Evolutionary conservation across 2,113 vertebrate genomes (phyloP).

Genomic region (Sinocyclocheilus anophthalmus): DNA sequence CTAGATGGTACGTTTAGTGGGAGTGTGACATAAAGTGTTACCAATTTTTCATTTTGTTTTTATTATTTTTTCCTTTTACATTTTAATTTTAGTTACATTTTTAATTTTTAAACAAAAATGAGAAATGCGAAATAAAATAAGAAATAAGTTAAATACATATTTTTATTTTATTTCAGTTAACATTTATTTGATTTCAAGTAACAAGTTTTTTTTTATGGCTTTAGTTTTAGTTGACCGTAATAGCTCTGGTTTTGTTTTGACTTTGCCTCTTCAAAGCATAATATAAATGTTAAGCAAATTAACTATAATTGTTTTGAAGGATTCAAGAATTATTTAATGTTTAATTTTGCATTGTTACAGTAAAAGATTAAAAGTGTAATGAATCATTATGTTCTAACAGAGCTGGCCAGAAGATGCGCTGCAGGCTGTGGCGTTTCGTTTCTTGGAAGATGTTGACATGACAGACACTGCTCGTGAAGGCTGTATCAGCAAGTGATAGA

Average conservation of each 20-base stretch:
- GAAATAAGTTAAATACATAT: too few relatives aligned
- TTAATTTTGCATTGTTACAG: background rate
- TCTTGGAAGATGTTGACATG: constrained; percentile 88
- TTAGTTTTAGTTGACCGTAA: background rate
- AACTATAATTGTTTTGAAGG: background rate
- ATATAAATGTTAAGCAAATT: background rate
- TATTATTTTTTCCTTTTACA: too few relatives aligned
- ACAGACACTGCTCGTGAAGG: constrained; percentile 76
- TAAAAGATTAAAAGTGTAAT: background rate
- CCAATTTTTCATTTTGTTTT: too few relatives aligned
- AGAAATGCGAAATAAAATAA: too few relatives aligned
- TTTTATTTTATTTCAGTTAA: too few relatives aligned
- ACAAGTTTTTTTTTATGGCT: background rate
- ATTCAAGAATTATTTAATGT: background rate
- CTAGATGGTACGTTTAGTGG: too few relatives aligned
- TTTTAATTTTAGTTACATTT: background rate
- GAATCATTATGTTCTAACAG: constrained; percentile 64
- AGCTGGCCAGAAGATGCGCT: constrained; percentile 90
- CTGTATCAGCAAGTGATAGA: constrained; percentile 90
- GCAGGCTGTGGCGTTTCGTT: constrained; percentile 86
- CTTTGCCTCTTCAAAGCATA: background rate
- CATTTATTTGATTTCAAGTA: background rate
- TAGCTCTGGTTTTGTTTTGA: background rate
- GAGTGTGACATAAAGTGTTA: too few relatives aligned
- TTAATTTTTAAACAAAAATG: background rate